These are phyloP conservation scores for Brachionichthys hirsutus DNA, from an alignment of 2,113 vertebrate genomes.

Conservation along the genomic window DNA sequence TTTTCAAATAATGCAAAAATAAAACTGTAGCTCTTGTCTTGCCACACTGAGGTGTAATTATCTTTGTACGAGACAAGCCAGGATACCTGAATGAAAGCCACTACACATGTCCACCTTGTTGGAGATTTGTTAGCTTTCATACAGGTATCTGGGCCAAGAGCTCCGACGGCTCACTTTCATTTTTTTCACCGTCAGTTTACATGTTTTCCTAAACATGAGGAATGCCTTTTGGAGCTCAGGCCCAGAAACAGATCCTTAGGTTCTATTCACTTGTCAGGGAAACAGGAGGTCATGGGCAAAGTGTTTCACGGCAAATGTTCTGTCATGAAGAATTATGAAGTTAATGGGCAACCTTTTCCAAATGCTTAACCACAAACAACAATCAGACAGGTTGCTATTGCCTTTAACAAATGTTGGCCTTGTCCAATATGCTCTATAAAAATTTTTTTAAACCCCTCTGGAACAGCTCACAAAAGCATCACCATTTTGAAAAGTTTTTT, in stretches of 20 bases:
- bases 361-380: conserved; percentile 47
- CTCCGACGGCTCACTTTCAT: conserved; percentile 65
- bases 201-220: conserved; percentile 73
- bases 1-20: conserved; percentile 66
- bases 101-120: conserved; percentile 54
- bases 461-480: conserved; percentile 18
- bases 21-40: conserved; percentile 60
- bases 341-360: conserved; percentile 43
- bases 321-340: conserved; percentile 37
- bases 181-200: conserved; percentile 62
- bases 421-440: conserved; percentile 14
- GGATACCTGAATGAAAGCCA: too few species aligned
- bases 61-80: conserved; percentile 71
- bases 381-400: conserved; percentile 39
- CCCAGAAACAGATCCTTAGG: conserved; percentile 55
- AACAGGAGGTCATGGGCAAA: conserved; percentile 67
- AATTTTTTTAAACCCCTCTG: conserved; percentile 17
- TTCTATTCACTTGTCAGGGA: conserved; percentile 61
- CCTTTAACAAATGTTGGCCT: conserved; percentile 8
- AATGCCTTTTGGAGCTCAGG: conserved; percentile 59
- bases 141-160: conserved; percentile 59
- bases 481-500: neutral
- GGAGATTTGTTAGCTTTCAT: conserved; percentile 68
- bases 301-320: conserved; percentile 57
- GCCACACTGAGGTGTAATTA: conserved; percentile 59